phyloP scores from a whole-genome alignment of 2,113 vertebrate species.

The Lichenostomus cassidix region DNA sequence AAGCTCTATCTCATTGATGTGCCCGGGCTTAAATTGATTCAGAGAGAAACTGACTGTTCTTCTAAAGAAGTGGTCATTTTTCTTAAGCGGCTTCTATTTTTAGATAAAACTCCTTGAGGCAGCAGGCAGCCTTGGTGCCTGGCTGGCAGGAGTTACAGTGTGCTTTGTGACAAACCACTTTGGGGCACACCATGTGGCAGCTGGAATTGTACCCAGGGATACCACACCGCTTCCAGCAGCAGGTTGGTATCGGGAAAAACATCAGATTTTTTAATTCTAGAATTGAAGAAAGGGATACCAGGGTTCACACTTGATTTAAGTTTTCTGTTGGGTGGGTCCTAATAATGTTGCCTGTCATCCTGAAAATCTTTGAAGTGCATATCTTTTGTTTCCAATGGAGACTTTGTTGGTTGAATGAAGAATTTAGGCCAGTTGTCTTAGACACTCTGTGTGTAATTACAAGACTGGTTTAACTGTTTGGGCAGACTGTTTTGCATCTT shows the following conservation, averaged over 20 bases:
- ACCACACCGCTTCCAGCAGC: neutral
- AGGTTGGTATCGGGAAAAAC: neutral
- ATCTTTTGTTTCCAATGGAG: neutral
- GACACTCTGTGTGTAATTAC: neutral
- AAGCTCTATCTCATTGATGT: conserved; percentile 60
- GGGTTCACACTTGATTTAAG: neutral
- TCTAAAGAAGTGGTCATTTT: conserved; percentile 57
- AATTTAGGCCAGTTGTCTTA: neutral
- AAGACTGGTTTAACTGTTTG: neutral
- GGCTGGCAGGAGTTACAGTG: neutral
- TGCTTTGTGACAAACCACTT: neutral
- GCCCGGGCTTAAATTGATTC: conserved; percentile 30
- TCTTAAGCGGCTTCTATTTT: conserved; percentile 60
- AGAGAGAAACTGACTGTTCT: conserved; percentile 44
- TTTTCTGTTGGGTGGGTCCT: neutral
- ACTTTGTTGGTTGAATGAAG: neutral
- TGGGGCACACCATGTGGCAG: neutral
- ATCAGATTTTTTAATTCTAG: fast-evolving
- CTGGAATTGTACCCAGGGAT: neutral
- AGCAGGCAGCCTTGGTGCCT: conserved; percentile 8
- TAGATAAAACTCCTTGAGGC: conserved; percentile 12
- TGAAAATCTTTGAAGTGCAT: neutral
- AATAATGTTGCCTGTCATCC: neutral
- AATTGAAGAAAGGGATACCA: neutral
- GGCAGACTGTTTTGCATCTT: neutral